These are phyloP conservation scores for Oenanthe melanoleuca DNA, from an alignment of 2,113 vertebrate genomes.

Conservation along the genomic window DNA sequence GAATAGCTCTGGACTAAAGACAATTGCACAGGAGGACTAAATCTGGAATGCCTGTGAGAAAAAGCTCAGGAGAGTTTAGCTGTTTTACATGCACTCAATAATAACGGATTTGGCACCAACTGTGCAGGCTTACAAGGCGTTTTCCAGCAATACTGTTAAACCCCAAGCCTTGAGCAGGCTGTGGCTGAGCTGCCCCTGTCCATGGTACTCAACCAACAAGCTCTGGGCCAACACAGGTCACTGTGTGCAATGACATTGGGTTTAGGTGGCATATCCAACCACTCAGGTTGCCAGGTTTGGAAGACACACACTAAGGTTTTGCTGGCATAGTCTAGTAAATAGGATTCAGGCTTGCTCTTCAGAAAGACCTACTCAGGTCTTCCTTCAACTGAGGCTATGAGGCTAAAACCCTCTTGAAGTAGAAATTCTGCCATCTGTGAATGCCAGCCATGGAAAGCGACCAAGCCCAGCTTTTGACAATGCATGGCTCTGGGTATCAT, in stretches of 20 bases:
- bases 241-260: fast-evolving
- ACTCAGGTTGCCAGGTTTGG: neutral
- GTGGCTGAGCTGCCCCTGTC: neutral
- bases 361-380: neutral
- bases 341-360: neutral
- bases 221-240: fast-evolving
- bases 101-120: neutral
- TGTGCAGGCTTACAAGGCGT: neutral
- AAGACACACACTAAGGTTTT: fast-evolving
- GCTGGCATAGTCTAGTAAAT: fast-evolving
- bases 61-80: neutral
- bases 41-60: neutral
- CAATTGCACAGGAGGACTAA: neutral
- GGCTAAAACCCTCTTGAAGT: neutral
- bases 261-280: neutral
- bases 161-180: too few relatives aligned
- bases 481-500: neutral
- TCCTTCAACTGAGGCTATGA: neutral
- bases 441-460: neutral
- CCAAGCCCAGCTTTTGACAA: neutral
- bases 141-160: neutral
- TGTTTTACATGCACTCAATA: neutral
- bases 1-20: neutral
- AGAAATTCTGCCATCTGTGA: neutral
- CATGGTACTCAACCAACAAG: neutral